Evolutionary conservation across 2,113 vertebrate species (phyloP).

Genomic region (Campylorhamphus procurvoides): DNA sequence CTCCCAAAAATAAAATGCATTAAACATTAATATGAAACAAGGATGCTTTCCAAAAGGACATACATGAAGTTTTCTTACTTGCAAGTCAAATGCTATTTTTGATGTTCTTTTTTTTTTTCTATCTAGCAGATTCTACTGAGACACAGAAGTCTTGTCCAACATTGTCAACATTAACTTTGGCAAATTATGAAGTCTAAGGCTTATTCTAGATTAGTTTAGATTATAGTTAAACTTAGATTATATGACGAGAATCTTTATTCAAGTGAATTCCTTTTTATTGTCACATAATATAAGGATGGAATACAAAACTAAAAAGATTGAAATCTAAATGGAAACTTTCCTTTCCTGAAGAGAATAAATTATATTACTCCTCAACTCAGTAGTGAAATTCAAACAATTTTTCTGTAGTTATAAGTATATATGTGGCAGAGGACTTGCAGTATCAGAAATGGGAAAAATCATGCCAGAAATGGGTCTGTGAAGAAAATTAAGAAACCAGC

Average conservation of each 20-base stretch:
- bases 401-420: no score
- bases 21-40: background rate
- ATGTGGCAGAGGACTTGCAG: no score
- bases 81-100: background rate
- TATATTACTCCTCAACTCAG: no score
- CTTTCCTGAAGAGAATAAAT: no score
- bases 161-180: background rate
- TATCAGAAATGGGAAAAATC: no score
- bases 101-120: background rate
- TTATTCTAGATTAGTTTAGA: background rate
- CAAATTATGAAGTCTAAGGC: background rate
- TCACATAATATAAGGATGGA: background rate
- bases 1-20: background rate
- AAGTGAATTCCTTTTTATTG: background rate
- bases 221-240: background rate
- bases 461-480: no score
- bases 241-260: background rate
- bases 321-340: background rate
- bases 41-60: background rate
- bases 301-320: background rate
- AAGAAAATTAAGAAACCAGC: no score
- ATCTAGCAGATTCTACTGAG: background rate
- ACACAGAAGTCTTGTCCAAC: background rate
- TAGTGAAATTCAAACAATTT: no score
- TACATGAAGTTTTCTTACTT: accelerated